Base-by-base conservation (phyloP, 2,888 invertebrate species). In the Folsomia manolachei region DNA sequence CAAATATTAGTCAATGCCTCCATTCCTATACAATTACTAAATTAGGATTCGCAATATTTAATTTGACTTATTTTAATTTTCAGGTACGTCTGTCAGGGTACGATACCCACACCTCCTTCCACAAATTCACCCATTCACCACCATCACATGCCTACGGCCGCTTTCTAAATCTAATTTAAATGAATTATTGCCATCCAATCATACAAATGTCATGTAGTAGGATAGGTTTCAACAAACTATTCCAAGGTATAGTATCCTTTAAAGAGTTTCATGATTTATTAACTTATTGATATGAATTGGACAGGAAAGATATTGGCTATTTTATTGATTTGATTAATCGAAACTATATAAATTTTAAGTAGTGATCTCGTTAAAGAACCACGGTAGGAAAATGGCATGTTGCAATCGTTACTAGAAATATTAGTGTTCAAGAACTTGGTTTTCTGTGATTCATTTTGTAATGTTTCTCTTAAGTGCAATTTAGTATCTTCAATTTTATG, bases 11-110 rank as follows among this genome's bases (percentile, higher is more conserved):
- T n/a, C 39, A 39, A 14, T 39, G 39, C 14, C 14, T 39, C 39
- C 4, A 39, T n/a, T n/a, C n/a, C n/a, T n/a, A n/a, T n/a, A n/a
- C n/a, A n/a, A n/a, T n/a, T n/a, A n/a, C n/a, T n/a, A n/a, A n/a
- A n/a, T n/a, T 39, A 14, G 14, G 39, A 9, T 39, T 39, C 14
- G 39, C 39, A 39, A 4, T 39, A 39, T 39, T 39, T 39, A 39
- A 39, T n/a, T n/a, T 4, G 39, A 39, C 39, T 9, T 39, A 39
- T 39, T 39, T 39, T 39, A 39, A 39, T 39, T 39, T 39, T 14
- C 39, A 39, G 39, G 39, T 92, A 93, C 84, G 90, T 92, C 70
- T 92, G 92, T 81, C 93, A 92, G 83, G 86, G 84, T 76, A 84
- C 85, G 68, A 90, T 90, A 85, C 87, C 87, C 71, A 87, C 88